Conservation (phyloP, 2,113 vertebrate genomes). For the Rissa tridactyla region DNA sequence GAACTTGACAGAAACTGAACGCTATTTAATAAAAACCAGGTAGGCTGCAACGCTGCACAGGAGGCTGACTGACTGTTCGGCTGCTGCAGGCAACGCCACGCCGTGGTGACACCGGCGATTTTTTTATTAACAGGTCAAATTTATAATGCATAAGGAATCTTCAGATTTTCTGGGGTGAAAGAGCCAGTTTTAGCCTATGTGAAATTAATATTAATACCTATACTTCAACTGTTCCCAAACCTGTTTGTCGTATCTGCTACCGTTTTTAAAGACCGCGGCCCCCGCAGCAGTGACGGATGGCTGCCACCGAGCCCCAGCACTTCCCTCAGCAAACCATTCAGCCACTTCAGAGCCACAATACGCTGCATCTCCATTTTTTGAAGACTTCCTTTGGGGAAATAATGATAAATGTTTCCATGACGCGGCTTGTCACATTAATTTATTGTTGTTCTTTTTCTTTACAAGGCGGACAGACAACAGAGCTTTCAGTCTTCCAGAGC, state of each 20-base stretch:
- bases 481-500: conserved; percentile 9
- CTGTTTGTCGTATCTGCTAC: not conserved
- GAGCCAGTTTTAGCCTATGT: not conserved
- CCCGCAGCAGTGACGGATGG: accelerated
- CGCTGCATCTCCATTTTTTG: not conserved
- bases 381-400: not conserved
- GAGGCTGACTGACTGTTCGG: not conserved
- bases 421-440: not conserved
- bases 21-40: not conserved
- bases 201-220: not conserved
- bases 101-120: not conserved
- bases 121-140: not conserved
- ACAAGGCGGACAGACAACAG: conserved; percentile 43
- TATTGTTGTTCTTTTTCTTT: conserved; percentile 64
- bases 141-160: not conserved
- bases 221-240: not conserved
- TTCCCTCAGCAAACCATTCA: not conserved
- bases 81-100: not conserved
- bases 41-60: not conserved
- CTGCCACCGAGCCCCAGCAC: not conserved
- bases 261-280: not conserved
- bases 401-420: not conserved
- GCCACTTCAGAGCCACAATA: not conserved
- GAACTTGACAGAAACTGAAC: not conserved
- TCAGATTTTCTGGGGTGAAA: not conserved